Evolutionary conservation across 2,888 invertebrate species (phyloP), one percentile per base, ranked within the genome.

Genomic region (Stenodema calcarata): DNA sequence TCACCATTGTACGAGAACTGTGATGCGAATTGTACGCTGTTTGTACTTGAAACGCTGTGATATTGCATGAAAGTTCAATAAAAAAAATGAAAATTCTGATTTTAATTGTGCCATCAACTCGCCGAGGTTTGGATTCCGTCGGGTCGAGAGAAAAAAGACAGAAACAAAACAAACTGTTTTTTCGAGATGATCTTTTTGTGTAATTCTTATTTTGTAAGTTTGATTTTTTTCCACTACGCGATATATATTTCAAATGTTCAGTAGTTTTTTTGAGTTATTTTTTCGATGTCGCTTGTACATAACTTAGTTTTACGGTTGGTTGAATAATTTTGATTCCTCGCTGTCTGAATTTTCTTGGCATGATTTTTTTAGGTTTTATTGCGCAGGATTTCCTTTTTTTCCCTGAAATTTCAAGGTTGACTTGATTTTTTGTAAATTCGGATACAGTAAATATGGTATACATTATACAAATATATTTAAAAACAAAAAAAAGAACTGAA

Each of bases 401-500:
- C 44, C 16, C 78, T 4, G 3, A 44, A 41, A 41, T 78, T 30
- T 75, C 30, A 75, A 75, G 27, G 23, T 44, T 44, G 11, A 78
- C 47, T 78, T 78, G 30, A 27, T 44, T 14, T 35, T 76, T 78
- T 30, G 7, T 27, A 78, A 73, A 73, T 73, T 73, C 73, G 27
- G 78, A 44, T 42, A 78, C 78, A 78, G 30, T 78, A 18, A 2
- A 62, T 62, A 62, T 62, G 23, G 62, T 62, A 11, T 62, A 62
- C 62, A 62, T 62, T 62, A 62, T 62, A 62, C 18, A 23, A 62
- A 62, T 62, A 73, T 73, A 73, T 73, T 42, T 44, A 78, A 78
- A 78, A n/a, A n/a, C n/a, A n/a, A n/a, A n/a, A n/a, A 41, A 78
- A 78, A 78, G 78, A 78, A 78, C 78, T 78, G 78, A 78, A 23